These are phyloP conservation scores for Crenuchus spilurus DNA, from an alignment of 2,797 vertebrate genomes.

Conservation along the genomic window DNA sequence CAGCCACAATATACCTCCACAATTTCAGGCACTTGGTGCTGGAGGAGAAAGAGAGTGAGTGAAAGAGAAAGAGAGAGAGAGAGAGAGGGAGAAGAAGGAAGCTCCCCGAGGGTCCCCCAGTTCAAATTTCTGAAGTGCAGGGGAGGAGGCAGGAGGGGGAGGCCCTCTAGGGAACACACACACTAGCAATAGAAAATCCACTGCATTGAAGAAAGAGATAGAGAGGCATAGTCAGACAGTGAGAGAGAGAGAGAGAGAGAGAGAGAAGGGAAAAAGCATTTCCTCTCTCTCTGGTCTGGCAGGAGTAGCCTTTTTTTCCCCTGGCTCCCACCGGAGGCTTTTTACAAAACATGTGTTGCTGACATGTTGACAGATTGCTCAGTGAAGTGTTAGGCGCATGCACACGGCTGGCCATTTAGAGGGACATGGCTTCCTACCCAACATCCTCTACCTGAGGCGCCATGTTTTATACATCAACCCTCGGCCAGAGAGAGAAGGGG, in stretches of 20 bases:
- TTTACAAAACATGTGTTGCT: conserved; percentile 99
- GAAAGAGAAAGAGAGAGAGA: conserved; percentile 47
- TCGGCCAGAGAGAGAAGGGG: conserved; percentile 45
- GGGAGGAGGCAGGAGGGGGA: conserved; percentile 87
- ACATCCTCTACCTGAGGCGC: conserved; percentile 98
- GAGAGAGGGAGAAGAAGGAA: conserved; percentile 61
- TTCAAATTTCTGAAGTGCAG: conserved; percentile 99
- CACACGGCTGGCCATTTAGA: conserved; percentile 99
- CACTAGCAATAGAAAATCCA: conserved; percentile 99
- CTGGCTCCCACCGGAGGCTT: conserved; percentile 99
- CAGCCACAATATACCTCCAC: conserved; percentile 99
- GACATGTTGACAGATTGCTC: conserved; percentile 99
- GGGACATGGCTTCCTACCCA: conserved; percentile 98
- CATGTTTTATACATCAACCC: conserved; percentile 99
- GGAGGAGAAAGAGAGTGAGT: conserved; percentile 62
- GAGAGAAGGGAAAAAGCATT: conserved; percentile 85
- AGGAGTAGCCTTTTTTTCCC: conserved; percentile 85
- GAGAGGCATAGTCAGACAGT: conserved; percentile 23
- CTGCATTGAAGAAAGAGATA: conserved; percentile 84
- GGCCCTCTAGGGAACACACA: conserved; percentile 81
- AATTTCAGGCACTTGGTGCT: conserved; percentile 96
- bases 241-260: conserved; percentile 15
- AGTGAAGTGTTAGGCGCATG: conserved; percentile 99
- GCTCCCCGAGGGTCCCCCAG: conserved; percentile 88
- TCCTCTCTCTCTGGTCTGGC: conserved; percentile 94